Evolutionary conservation across 2,797 vertebrate genomes (phyloP), one percentile per base, ranked within the genome.

Genomic region (Phalloptychus januarius): DNA sequence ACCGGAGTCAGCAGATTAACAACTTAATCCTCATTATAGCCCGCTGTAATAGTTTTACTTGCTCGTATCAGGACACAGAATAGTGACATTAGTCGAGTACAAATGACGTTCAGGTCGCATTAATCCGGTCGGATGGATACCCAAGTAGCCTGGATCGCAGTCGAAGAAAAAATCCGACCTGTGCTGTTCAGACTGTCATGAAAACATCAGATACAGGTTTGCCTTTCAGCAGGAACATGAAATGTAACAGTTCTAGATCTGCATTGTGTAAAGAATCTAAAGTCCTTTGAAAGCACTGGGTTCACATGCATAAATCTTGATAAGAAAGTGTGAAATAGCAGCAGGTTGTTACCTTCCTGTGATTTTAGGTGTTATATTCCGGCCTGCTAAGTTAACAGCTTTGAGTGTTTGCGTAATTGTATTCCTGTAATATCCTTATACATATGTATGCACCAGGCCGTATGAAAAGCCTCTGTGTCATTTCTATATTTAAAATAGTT

Each of bases 401-500:
- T 33, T 65, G 20, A 5, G 44, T 48, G 23, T 48, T n/a, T 40
- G 7, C 18, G 33, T 12, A n/a, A 33, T 25, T 3, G 10, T 20
- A 63, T 48, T 4, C n/a, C 3, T 58, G 7, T 58, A 12, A 18
- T 31, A n/a, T 38, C 54, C 69, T 10, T 23, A 65, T 46, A 33
- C 42, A 36, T 45, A 50, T 46, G 12, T 31, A 50, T 46, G 12
- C 16, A 58, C 56, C 61, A 61, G 79, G 38, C 74, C 65, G 71
- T 72, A 67, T 67, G 76, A 69, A 40, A 67, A 79, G 85, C 88
- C 77, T 71, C 58, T 76, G 31, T 88, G 83, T 86, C 86, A 88
- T 50, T 69, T 87, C 88, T 93, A 90, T 90, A 89, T 94, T 93
- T 94, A 88, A 90, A 91, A 73, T 70, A 78, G 80, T 63, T 54